Percentiles rank a stretch among this genome's conserved stretches.
phyloP scores from a whole-genome alignment of 2,797 vertebrate species.

The Babyrousa celebensis region DNA sequence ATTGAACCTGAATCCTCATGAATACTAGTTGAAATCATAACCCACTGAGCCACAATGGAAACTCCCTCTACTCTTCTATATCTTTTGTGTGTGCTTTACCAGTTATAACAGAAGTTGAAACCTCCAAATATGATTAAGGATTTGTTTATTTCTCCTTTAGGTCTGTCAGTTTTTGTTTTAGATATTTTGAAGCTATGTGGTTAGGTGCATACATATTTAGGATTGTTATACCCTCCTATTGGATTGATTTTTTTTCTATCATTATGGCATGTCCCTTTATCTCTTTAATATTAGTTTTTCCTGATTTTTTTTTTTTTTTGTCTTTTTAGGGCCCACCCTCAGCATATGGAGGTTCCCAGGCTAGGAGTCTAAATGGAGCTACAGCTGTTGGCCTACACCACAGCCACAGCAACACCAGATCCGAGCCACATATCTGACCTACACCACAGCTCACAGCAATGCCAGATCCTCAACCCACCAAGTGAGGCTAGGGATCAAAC shows the following conservation, averaged over 20 bases:
- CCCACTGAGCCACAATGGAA: too few species aligned
- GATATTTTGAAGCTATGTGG: not conserved
- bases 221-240: not conserved
- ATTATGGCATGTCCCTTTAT: conserved; percentile 50
- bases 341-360: too few species aligned
- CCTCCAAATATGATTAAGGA: not conserved
- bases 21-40: too few species aligned
- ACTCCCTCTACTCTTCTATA: not conserved
- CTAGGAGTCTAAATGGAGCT: too few species aligned
- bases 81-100: not conserved
- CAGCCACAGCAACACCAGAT: too few species aligned
- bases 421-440: too few species aligned
- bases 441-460: too few species aligned
- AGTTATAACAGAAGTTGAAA: conserved; percentile 49
- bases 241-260: conserved; percentile 2
- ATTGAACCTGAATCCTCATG: too few species aligned
- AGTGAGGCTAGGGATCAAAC: too few species aligned
- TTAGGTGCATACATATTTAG: conserved; percentile 32
- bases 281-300: conserved; percentile 58
- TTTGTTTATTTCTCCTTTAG: conserved; percentile 5
- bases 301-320: conserved; percentile 55
- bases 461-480: too few species aligned
- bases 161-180: conserved; percentile 24
- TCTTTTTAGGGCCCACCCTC: too few species aligned
- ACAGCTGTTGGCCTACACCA: too few species aligned